Evolutionary conservation across 35 echinoderm and acorn worm genomes (phyloP).

Genomic region (Apostichopus parvimensis): DNA sequence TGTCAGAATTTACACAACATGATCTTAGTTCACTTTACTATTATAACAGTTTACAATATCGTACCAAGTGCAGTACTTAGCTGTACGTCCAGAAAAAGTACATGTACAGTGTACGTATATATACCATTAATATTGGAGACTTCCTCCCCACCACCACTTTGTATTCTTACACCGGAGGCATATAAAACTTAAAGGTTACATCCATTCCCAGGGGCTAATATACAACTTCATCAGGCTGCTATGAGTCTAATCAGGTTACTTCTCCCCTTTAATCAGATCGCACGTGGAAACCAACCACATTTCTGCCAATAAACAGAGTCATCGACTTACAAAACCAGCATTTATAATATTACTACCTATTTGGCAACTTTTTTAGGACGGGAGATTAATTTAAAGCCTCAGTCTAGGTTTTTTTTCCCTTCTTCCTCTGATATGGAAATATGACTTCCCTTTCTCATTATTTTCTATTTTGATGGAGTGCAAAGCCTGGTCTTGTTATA

Average conservation of each 20-base stretch:
- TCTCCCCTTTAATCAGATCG: slow-evolving; percentile 32
- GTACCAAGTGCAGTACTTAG: too few relatives aligned
- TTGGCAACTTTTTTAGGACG: not conserved
- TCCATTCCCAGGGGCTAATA: slow-evolving; percentile 43
- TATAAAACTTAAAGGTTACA: slow-evolving; percentile 22
- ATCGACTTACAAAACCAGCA: slow-evolving; percentile 11
- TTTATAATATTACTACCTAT: not conserved
- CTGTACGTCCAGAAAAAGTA: too few relatives aligned
- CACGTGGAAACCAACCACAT: slow-evolving; percentile 23
- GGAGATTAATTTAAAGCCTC: slow-evolving; percentile 3
- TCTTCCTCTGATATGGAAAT: too few relatives aligned
- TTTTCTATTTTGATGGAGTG: too few relatives aligned
- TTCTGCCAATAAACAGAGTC: slow-evolving; percentile 24
- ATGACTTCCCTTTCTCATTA: too few relatives aligned
- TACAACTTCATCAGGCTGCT: slow-evolving; percentile 29
- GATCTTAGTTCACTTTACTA: too few relatives aligned
- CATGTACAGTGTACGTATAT: too few relatives aligned
- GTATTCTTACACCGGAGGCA: not conserved
- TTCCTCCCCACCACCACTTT: not conserved
- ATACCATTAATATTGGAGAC: not conserved
- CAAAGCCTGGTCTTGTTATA: too few relatives aligned
- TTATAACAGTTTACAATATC: too few relatives aligned
- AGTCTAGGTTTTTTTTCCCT: not conserved
- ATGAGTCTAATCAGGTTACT: slow-evolving; percentile 25
- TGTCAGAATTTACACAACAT: too few relatives aligned